Evolutionary conservation across 2,888 invertebrate genomes (phyloP).

Genomic region (Limnephilus lunatus): DNA sequence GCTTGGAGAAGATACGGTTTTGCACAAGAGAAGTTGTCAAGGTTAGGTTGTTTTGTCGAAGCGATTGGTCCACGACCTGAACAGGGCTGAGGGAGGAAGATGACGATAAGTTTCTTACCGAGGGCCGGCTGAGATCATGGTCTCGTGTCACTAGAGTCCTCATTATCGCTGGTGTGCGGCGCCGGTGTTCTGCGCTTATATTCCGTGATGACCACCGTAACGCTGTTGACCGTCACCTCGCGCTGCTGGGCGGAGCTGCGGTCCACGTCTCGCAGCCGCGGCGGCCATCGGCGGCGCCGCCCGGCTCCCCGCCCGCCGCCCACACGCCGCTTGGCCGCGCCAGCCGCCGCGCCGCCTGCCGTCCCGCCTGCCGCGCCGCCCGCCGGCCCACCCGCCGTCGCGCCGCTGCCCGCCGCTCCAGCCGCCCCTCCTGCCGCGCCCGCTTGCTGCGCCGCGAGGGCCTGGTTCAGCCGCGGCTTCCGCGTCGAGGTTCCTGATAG

Average conservation of each 20-base stretch:
- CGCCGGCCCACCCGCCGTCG: conserved; percentile 79
- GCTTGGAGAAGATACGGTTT: too few species aligned
- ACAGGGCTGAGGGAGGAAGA: not conserved
- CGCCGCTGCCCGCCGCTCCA: conserved; percentile 72
- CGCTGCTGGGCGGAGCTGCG: conserved; percentile 94
- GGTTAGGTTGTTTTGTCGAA: not conserved
- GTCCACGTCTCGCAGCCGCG: conserved; percentile 94
- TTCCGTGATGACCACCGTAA: conserved; percentile 98
- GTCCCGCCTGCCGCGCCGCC: conserved; percentile 70
- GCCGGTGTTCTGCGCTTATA: conserved; percentile 85
- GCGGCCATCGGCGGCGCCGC: conserved; percentile 74
- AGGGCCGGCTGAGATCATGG: conserved; percentile 70
- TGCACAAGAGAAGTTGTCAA: too few species aligned
- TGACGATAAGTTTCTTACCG: not conserved
- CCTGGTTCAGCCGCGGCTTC: conserved; percentile 97
- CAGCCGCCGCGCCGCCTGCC: conserved; percentile 70
- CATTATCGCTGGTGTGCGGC: conserved; percentile 70
- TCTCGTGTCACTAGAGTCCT: conserved; percentile 76
- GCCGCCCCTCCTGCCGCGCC: conserved; percentile 78
- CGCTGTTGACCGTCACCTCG: conserved; percentile 97
- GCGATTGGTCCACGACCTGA: not conserved
- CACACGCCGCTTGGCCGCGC: conserved; percentile 70
- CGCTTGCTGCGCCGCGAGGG: conserved; percentile 96
- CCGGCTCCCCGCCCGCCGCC: conserved; percentile 65
- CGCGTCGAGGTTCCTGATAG: conserved; percentile 88